Evolutionary conservation across 2,797 vertebrate genomes (phyloP), one percentile per base, ranked within the genome.

Genomic region (Buceros bicornis): DNA sequence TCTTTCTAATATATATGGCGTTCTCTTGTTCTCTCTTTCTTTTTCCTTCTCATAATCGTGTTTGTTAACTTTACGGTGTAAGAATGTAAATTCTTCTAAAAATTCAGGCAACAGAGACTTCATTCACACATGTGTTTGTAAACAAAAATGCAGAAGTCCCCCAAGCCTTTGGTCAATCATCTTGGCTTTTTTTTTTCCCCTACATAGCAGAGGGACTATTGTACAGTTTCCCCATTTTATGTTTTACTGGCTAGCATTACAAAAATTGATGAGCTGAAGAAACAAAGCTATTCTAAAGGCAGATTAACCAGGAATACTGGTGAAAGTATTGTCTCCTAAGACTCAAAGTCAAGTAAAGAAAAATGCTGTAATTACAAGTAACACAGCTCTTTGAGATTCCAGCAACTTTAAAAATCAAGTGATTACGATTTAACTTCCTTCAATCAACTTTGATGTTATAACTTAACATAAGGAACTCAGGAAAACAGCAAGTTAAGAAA

Each of bases 291-390:
- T 80, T 97, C 81, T 74, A 85, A 89, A 95, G 74, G 29, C 45
- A 82, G 89, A 93, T 69, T 73, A 95, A 93, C 74, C 67, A 76
- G 76, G 24, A 79, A 16, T 73, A 71, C 43, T 91, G 67, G 51
- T 13, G 16, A 90, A 94, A 92, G 42, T 11, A 82, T 80, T 89
- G 51, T 72, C 71, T 89, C 71, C 48, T 31, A 74, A 94, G 93
- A 95, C 73, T 92, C 84, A 93, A 85, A 93, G 31, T 1, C 5
- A 90, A 95, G 73, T 33, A 80, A 95, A 93, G 78, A 91, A 96
- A 97, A 93, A 95, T 91, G 78, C 89, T 95, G 83, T 89, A 96
- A 95, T 89, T 92, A 88, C 89, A 92, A 95, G 92, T 87, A 92
- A 87, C 92, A 89, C 25, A 82, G 64, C 71, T 87, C 74, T 96